Evolutionary conservation across 2,888 invertebrate genomes (phyloP), one percentile per base, ranked within the genome.

Genomic region (Teleogryllus oceanicus): DNA sequence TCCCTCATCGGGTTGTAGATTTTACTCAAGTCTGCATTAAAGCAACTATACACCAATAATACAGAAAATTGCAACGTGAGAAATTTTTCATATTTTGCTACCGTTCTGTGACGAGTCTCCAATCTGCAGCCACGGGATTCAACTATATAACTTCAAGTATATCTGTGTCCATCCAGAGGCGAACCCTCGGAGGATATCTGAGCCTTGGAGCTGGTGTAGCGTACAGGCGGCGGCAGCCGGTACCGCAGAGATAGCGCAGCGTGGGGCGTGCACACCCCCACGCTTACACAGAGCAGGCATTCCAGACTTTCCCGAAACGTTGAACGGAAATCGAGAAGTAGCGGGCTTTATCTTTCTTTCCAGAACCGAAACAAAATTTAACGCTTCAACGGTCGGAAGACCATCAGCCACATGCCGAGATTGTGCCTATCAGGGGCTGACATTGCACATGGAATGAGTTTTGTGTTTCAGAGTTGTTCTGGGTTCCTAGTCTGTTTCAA

Each of bases 361-460:
- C 62, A 62, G 62, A 62, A 62, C 62, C 62, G 62, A 62, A 62
- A 62, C 62, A 62, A 62, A 37, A 62, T 62, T 62, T 13, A 62
- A 62, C 13, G 16, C 62, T 13, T n/a, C 62, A n/a, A 62, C 62
- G 62, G 62, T 62, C n/a, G 62, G 62, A 62, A n/a, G 62, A n/a
- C n/a, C n/a, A 62, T 18, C 62, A n/a, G n/a, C 62, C 62, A 37
- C 5, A 37, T 37, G 37, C 37, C 37, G 37, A 37, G 37, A 37
- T 37, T 37, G 37, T 37, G 37, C 37, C 37, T 37, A 37, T 37
- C 37, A 37, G 37, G 8, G 37, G 37, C 37, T 37, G 37, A 37
- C 37, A 37, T 37, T 8, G 37, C 37, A 5, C 37, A 37, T 37
- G 37, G 37, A 37, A 37, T 37, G 37, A 37, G 37, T 37, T 37